Evolutionary conservation across 1,140 invertebrate species (phyloP).

Genomic region (Drosophila ficusphila): DNA sequence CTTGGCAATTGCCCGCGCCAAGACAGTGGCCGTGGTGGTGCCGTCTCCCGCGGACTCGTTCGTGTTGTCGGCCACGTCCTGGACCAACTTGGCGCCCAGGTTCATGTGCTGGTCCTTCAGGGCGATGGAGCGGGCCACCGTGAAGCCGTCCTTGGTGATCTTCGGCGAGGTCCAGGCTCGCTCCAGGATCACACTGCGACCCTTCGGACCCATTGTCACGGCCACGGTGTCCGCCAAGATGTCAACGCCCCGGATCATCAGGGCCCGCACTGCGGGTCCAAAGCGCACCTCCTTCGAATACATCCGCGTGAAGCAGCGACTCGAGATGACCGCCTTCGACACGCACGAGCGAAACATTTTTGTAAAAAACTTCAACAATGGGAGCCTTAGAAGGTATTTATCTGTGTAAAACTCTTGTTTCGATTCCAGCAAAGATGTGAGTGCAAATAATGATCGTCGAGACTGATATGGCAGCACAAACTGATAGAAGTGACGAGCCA

Average conservation of each 20-base stretch:
- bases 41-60: slow-evolving; percentile 99
- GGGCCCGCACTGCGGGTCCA: slow-evolving; percentile 96
- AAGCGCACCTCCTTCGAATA: slow-evolving; percentile 94
- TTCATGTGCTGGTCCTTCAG: slow-evolving; percentile 99
- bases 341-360: slow-evolving; percentile 57
- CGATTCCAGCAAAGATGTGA: neutral
- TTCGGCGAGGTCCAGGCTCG: slow-evolving; percentile 99
- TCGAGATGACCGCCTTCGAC: slow-evolving; percentile 19
- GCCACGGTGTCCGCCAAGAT: slow-evolving; percentile 99
- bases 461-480: neutral
- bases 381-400: neutral
- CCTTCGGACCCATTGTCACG: slow-evolving; percentile 99
- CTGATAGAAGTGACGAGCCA: neutral
- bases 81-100: slow-evolving; percentile 98
- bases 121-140: slow-evolving; percentile 98
- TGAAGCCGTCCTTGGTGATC: slow-evolving; percentile 99
- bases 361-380: neutral
- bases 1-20: slow-evolving; percentile 98
- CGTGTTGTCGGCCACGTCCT: slow-evolving; percentile 99
- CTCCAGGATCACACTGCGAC: slow-evolving; percentile 99
- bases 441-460: neutral
- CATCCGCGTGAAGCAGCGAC: slow-evolving; percentile 20
- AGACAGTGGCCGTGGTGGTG: slow-evolving; percentile 98
- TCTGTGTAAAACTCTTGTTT: neutral
- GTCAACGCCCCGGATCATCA: slow-evolving; percentile 99